Evolutionary conservation across 2,113 vertebrate genomes (phyloP), one percentile per base, ranked within the genome.

Genomic region (Passer domesticus): DNA sequence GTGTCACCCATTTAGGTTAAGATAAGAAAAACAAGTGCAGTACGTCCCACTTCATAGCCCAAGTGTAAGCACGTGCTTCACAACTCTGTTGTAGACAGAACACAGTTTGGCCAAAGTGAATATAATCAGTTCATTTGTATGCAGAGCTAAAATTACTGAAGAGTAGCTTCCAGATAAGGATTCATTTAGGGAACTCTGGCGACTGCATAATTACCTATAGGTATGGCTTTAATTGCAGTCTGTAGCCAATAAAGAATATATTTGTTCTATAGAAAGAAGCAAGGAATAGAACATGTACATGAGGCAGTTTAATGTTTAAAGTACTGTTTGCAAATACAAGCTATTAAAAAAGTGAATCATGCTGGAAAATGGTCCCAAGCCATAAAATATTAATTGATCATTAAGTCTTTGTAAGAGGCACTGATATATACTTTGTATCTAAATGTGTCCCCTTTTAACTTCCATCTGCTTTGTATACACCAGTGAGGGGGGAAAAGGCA

Each of bases 371-470:
- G n/a, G 41, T 95, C 74, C 75, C 67, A 91, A 87, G 72, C 13
- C 62, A 79, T 95, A 46, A 94, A 95, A 92, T 94, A 95, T 95
- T 95, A 87, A 94, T 87, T 79, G 69, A 80, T 87, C 44, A 20
- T 95, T 91, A 95, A 76, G 53, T 35, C 1, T 1, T 73, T n/a
- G 31, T 69, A 95, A 87, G 46, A 94, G 58, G 49, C 66, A 79
- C 39, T 95, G 83, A 96, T 87, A 84, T 44, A 91, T 74, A 67
- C 17, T 27, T 35, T 82, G 19, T 87, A 69, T 79, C 47, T 74
- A 59, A 77, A 47, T 28, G 19, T 68, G 24, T 41, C 37, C 23
- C 20, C 27, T 81, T 83, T 88, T 39, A 86, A 53, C 33, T 92
- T 86, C 50, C 19, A 25, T 92, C 35, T 88, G 55, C 55, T 63